These are phyloP conservation scores for Chaenogobius annularis DNA, from an alignment of 2,113 vertebrate genomes.

Conservation along the genomic window DNA sequence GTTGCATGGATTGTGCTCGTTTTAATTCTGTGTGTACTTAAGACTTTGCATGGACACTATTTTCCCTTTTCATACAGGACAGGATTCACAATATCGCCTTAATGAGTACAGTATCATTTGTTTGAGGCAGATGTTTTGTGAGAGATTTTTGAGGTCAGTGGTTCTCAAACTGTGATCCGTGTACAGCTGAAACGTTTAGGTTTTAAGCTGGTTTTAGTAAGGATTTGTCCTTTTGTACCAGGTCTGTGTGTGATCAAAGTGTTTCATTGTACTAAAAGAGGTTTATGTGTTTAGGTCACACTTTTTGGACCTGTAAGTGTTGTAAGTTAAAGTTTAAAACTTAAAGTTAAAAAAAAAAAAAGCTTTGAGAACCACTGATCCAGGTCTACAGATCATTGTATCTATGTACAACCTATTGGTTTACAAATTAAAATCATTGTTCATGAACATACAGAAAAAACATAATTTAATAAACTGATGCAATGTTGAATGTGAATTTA, in stretches of 20 bases:
- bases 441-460: not conserved
- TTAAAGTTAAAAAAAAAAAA: not conserved
- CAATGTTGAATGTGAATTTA: not conserved
- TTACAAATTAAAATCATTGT: not conserved
- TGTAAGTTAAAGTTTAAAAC: not conserved
- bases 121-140: not conserved
- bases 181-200: not conserved
- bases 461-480: not conserved
- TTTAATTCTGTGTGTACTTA: constrained; percentile 21
- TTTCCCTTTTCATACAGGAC: constrained; percentile 13
- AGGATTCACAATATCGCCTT: not conserved
- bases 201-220: too few relatives aligned
- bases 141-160: not conserved
- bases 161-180: not conserved
- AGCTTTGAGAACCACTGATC: constrained; percentile 24
- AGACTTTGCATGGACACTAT: constrained; percentile 21
- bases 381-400: not conserved
- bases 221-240: not conserved
- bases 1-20: constrained; percentile 47
- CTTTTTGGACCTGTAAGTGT: not conserved
- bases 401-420: not conserved
- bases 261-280: not conserved
- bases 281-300: not conserved
- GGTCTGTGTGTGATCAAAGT: not conserved
- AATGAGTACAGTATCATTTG: not conserved